Percentiles rank a stretch among this genome's conserved stretches.
Conservation (phyloP, 2,797 vertebrate genomes). For the Spondyliosoma cantharus region DNA sequence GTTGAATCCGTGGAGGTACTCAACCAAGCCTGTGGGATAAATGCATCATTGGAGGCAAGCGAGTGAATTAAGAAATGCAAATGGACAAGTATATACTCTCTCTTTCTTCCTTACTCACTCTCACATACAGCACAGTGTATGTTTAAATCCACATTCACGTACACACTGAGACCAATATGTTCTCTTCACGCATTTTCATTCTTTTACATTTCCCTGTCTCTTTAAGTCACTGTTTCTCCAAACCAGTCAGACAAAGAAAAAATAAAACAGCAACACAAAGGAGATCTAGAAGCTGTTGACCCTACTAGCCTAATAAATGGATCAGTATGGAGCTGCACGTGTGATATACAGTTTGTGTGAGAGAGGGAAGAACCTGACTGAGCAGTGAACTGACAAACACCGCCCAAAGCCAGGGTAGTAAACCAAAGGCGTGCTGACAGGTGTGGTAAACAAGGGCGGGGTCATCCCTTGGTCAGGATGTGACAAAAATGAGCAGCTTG, state of each 20-base stretch:
- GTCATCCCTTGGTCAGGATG: constrained; percentile 17
- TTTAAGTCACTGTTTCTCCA: neutral
- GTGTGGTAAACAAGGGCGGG: constrained; percentile 19
- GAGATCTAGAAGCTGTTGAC: constrained; percentile 3
- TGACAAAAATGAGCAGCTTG: constrained; percentile 3
- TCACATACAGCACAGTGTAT: no score
- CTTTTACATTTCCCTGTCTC: neutral
- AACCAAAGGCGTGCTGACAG: constrained; percentile 38
- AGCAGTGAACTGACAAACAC: constrained; percentile 30
- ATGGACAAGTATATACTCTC: constrained; percentile 1
- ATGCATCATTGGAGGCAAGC: constrained; percentile 11
- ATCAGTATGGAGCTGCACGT: constrained; percentile 6
- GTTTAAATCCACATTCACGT: neutral
- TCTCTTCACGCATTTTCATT: neutral
- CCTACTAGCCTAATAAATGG: neutral
- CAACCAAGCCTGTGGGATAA: constrained; percentile 27
- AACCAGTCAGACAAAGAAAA: neutral
- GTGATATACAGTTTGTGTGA: constrained; percentile 8
- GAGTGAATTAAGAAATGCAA: constrained; percentile 36
- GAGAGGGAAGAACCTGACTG: constrained; percentile 10
- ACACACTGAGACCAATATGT: neutral
- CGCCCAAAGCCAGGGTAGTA: constrained; percentile 32
- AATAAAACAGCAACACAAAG: neutral
- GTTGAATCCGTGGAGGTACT: constrained; percentile 5
- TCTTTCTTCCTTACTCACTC: neutral